Evolutionary conservation across 2,888 invertebrate genomes (phyloP).

Genomic region (Scaptodrosophila latifasciaeformis): DNA sequence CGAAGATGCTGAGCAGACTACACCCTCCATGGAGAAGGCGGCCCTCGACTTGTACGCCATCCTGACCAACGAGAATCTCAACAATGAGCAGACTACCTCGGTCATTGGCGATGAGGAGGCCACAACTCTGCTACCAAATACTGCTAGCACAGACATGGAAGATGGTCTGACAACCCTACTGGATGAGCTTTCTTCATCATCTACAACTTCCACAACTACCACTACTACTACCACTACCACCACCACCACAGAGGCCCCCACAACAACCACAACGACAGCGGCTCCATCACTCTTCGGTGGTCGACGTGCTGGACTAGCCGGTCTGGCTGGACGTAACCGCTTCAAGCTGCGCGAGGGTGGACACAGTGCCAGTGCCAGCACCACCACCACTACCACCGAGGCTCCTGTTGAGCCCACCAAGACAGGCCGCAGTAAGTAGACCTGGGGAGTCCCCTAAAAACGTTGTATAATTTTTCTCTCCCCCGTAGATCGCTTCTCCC

Average conservation of each 20-base stretch:
- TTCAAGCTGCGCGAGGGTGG: slow-evolving; percentile 68
- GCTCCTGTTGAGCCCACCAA: slow-evolving; percentile 72
- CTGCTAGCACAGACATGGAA: slow-evolving; percentile 67
- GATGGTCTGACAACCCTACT: slow-evolving; percentile 70
- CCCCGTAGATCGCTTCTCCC: slow-evolving; percentile 71
- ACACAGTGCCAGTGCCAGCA: slow-evolving; percentile 59
- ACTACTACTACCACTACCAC: slow-evolving; percentile 76
- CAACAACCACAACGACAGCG: slow-evolving; percentile 67
- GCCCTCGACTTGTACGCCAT: slow-evolving; percentile 89
- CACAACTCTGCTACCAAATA: slow-evolving; percentile 70
- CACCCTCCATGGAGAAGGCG: slow-evolving; percentile 86
- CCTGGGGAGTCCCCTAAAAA: not conserved
- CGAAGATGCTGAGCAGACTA: slow-evolving; percentile 71
- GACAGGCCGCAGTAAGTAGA: slow-evolving; percentile 65
- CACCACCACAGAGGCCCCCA: slow-evolving; percentile 75
- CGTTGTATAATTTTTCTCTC: not conserved
- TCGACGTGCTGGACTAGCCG: slow-evolving; percentile 56
- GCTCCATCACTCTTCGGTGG: slow-evolving; percentile 67
- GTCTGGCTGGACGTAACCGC: slow-evolving; percentile 71
- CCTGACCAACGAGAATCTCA: slow-evolving; percentile 80
- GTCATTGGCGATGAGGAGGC: slow-evolving; percentile 61
- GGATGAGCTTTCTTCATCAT: slow-evolving; percentile 77
- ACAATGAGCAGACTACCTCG: slow-evolving; percentile 75
- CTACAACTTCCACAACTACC: slow-evolving; percentile 76
- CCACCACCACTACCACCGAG: slow-evolving; percentile 76